Percentiles rank a stretch among this genome's conserved stretches.
Evolutionary conservation across 2,113 vertebrate species (phyloP).

Genomic region (Numenius arquata): DNA sequence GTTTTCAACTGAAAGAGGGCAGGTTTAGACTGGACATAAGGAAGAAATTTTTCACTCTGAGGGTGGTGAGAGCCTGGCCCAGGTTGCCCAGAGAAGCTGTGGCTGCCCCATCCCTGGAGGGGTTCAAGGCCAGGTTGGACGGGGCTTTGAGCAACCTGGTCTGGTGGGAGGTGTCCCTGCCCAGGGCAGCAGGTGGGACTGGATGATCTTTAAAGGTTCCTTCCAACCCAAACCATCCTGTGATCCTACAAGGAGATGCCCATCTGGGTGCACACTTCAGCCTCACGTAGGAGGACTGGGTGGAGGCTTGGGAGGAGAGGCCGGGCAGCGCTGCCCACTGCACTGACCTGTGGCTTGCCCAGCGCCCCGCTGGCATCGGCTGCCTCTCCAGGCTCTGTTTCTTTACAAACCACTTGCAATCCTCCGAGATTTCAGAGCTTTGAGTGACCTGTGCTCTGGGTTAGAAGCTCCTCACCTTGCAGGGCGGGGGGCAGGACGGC

Average conservation of each 20-base stretch:
- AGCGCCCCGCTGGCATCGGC: accelerated
- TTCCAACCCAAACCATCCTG: background rate
- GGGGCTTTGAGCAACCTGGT: background rate
- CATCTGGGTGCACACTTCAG: background rate
- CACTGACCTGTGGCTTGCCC: background rate
- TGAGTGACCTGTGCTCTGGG: background rate
- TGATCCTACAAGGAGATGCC: background rate
- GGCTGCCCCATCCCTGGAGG: background rate
- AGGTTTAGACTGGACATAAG: background rate
- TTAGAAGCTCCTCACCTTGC: background rate
- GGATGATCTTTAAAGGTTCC: background rate
- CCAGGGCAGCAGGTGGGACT: background rate
- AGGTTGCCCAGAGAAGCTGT: background rate
- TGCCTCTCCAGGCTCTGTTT: background rate
- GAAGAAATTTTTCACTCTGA: background rate
- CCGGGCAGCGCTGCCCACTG: background rate
- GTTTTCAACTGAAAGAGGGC: background rate
- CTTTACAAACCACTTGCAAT: background rate
- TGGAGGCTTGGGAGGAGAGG: background rate
- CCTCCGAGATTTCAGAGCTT: background rate
- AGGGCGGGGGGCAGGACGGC: accelerated
- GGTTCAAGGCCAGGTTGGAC: too few species aligned
- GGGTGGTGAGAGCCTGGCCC: background rate
- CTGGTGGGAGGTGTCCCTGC: background rate
- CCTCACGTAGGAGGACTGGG: background rate